A percentile compares a stretch with the other conserved stretches of the same genome.
These are phyloP conservation scores for Menidia menidia DNA, from an alignment of 2,797 vertebrate species.

Conservation along the genomic window DNA sequence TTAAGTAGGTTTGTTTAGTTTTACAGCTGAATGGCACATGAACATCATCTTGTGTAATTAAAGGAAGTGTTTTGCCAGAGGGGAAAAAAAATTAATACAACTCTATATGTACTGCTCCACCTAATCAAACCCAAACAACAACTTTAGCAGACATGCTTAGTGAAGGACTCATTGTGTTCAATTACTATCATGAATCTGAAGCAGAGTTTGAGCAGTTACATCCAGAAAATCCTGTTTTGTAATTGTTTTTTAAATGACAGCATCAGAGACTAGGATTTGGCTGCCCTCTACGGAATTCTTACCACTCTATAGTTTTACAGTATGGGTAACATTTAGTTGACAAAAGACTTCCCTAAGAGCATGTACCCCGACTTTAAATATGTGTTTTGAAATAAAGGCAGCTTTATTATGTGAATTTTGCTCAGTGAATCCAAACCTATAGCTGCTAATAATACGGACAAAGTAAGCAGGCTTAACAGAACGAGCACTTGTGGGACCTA, in stretches of 20 bases:
- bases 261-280: background rate
- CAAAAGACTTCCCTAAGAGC: background rate
- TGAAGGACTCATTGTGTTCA: background rate
- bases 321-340: background rate
- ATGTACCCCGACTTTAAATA: background rate
- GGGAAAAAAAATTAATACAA: background rate
- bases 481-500: slow-evolving; percentile 31
- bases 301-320: background rate
- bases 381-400: slow-evolving; percentile 1
- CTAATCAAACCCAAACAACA: background rate
- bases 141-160: slow-evolving; percentile 3
- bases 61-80: background rate
- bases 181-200: background rate
- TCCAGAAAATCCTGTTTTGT: background rate
- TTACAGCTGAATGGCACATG: background rate
- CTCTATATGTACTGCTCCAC: background rate
- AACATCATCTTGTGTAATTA: background rate
- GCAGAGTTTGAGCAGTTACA: background rate
- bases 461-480: slow-evolving; percentile 25
- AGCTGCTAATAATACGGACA: slow-evolving; percentile 18
- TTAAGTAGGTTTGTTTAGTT: background rate
- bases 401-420: background rate
- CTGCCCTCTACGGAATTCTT: too few species aligned
- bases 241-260: background rate
- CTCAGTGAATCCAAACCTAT: background rate